A percentile compares a stretch with the other conserved stretches of the same genome.
Evolutionary conservation across 2,888 invertebrate genomes (phyloP).

Genomic region (Cantharis nigra): DNA sequence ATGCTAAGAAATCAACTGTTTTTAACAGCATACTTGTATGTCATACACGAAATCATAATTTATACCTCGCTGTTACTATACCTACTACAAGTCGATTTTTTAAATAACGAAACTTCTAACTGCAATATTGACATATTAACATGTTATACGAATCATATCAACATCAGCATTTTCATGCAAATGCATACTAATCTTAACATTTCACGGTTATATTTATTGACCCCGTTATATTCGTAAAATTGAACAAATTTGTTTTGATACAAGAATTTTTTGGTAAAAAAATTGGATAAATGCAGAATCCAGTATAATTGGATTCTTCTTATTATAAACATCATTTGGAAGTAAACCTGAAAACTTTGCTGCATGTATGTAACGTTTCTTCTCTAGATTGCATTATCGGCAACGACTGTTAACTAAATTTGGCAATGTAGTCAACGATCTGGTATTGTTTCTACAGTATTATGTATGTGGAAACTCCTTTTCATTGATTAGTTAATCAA

Average conservation of each 20-base stretch:
- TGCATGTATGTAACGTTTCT: too few species aligned
- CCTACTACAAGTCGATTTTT: neutral
- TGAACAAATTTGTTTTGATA: neutral
- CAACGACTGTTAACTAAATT: too few species aligned
- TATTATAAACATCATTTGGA: too few species aligned
- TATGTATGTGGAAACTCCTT: too few species aligned
- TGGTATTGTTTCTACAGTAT: too few species aligned
- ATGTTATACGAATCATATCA: neutral
- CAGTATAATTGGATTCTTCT: too few species aligned
- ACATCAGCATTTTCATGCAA: neutral
- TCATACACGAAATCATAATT: neutral
- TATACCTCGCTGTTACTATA: neutral
- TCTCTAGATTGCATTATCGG: too few species aligned
- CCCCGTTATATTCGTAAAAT: neutral
- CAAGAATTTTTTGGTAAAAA: neutral
- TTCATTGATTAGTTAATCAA: too few species aligned
- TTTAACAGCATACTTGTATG: neutral
- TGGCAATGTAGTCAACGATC: too few species aligned
- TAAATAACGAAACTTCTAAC: neutral
- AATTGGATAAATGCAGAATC: too few species aligned
- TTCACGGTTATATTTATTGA: neutral
- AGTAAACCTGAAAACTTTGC: too few species aligned
- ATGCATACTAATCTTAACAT: neutral
- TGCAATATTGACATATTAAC: neutral
- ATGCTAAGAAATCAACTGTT: slow-evolving; percentile 23